These are phyloP conservation scores for Ptychoptera contaminata DNA, from an alignment of 2,888 invertebrate species.

Conservation along the genomic window DNA sequence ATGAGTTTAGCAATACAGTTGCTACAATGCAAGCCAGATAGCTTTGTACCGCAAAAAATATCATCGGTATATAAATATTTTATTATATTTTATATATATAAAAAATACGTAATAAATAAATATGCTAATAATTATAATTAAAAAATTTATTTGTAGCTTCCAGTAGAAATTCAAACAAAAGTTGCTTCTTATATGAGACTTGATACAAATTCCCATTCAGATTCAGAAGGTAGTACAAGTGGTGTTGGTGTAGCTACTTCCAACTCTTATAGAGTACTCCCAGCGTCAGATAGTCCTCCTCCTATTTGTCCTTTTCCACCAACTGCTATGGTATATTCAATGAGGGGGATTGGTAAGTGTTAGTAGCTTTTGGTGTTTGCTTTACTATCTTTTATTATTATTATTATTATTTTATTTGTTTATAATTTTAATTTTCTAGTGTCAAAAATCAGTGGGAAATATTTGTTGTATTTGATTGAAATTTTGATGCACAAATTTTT, in stretches of 20 bases:
- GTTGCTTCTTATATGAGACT: constrained; percentile 52
- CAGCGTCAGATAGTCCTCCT: constrained; percentile 30
- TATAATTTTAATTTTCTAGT: background rate
- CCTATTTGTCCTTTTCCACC: constrained; percentile 51
- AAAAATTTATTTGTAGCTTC: constrained; percentile 46
- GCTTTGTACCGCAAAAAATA: constrained; percentile 82
- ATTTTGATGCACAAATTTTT: too few relatives aligned
- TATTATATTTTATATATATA: constrained; percentile 3
- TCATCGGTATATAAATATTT: constrained; percentile 53
- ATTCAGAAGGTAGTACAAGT: constrained; percentile 30
- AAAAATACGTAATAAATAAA: background rate
- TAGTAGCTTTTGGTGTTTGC: constrained; percentile 25
- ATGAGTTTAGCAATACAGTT: constrained; percentile 87
- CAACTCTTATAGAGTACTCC: constrained; percentile 31
- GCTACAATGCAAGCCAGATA: constrained; percentile 86
- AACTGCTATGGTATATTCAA: constrained; percentile 65
- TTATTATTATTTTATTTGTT: constrained; percentile 1
- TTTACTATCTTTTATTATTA: constrained; percentile 10
- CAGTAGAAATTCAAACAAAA: constrained; percentile 80
- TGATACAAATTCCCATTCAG: constrained; percentile 31
- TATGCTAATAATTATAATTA: background rate
- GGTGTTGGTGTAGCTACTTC: constrained; percentile 28
- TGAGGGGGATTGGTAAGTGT: constrained; percentile 34
- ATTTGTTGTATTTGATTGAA: background rate
- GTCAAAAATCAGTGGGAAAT: background rate